Evolutionary conservation across 2,113 vertebrate species (phyloP).

Genomic region (Ranitomeya variabilis): DNA sequence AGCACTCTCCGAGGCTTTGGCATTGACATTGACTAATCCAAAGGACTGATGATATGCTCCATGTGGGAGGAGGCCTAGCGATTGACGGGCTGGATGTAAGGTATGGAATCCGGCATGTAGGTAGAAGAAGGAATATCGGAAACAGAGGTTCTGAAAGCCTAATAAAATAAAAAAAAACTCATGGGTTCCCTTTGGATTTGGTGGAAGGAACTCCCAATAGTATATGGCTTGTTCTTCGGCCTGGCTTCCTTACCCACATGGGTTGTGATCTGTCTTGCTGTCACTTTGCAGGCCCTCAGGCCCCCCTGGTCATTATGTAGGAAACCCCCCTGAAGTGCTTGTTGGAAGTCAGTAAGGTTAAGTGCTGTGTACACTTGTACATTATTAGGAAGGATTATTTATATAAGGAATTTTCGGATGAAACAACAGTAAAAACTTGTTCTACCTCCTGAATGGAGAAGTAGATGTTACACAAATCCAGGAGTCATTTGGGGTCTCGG

Average conservation of each 20-base stretch:
- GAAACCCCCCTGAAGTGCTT: constrained; percentile 7
- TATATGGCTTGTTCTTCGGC: not conserved
- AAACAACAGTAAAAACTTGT: not conserved
- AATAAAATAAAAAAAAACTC: too few species aligned
- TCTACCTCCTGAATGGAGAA: not conserved
- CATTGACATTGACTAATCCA: too few species aligned
- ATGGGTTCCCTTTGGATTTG: too few species aligned
- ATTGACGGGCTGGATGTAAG: too few species aligned
- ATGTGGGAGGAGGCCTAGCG: too few species aligned
- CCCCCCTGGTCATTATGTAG: not conserved
- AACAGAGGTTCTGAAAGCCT: too few species aligned
- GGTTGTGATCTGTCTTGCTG: constrained; percentile 7
- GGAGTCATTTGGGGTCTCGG: not conserved
- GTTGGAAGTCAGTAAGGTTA: constrained; percentile 22
- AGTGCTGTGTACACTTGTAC: constrained; percentile 1
- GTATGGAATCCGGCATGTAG: too few species aligned
- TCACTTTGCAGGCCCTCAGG: not conserved
- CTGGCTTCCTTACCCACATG: not conserved
- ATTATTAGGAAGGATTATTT: constrained; percentile 1
- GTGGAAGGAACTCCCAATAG: not conserved
- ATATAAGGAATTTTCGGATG: constrained; percentile 2
- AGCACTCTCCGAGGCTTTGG: too few species aligned
- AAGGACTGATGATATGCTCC: too few species aligned
- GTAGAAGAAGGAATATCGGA: too few species aligned
- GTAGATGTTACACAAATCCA: not conserved